phyloP scores from a whole-genome alignment of 2,888 invertebrate genomes.

The Clepsis dumicolana region DNA sequence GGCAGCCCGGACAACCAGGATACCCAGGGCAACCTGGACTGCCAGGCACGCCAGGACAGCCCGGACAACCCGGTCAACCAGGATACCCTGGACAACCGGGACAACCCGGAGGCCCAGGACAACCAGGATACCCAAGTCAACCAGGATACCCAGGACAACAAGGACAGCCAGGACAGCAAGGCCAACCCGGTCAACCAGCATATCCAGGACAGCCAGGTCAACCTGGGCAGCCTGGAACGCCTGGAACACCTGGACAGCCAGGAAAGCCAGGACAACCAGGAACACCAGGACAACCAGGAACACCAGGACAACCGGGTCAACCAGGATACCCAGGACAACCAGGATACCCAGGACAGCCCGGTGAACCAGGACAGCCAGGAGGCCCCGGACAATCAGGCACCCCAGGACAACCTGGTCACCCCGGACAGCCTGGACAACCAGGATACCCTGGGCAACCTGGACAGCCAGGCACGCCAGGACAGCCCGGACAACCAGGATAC shows the following conservation, averaged over 20 bases:
- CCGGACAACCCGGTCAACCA: conserved; percentile 25
- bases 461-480: conserved; percentile 30
- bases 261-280: conserved; percentile 21
- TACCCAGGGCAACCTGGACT: conserved; percentile 50
- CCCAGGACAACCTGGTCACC: conserved; percentile 41
- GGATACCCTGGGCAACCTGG: conserved; percentile 24
- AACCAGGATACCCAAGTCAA: conserved; percentile 22
- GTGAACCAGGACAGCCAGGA: conserved; percentile 13
- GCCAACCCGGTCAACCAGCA: conserved; percentile 23
- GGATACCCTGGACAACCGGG: conserved; percentile 34
- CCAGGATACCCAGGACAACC: conserved; percentile 28
- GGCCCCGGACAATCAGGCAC: conserved; percentile 41
- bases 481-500: conserved; percentile 32
- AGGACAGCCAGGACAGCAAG: conserved; percentile 20
- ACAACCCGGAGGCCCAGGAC: conserved; percentile 22
- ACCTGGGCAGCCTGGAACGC: conserved; percentile 18
- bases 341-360: conserved; percentile 25
- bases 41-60: conserved; percentile 37
- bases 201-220: conserved; percentile 23
- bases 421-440: conserved; percentile 21
- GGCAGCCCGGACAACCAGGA: conserved; percentile 33
- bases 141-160: conserved; percentile 29
- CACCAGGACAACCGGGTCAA: conserved; percentile 49
- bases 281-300: conserved; percentile 16
- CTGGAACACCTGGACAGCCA: conserved; percentile 27